These are phyloP conservation scores for Troides oblongomaculatus DNA, from an alignment of 2,888 invertebrate species.

Conservation along the genomic window DNA sequence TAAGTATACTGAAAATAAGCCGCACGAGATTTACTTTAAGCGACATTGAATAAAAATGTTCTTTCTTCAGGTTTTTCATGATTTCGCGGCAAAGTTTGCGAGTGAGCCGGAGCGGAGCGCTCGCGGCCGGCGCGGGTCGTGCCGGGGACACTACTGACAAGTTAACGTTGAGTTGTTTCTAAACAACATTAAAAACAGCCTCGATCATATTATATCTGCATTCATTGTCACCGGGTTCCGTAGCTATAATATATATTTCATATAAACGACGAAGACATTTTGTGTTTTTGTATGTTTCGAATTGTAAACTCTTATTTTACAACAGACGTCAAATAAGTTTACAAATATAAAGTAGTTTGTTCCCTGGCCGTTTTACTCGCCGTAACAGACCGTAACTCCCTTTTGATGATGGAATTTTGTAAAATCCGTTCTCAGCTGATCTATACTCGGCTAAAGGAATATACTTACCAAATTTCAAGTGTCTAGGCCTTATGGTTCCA, in stretches of 20 bases:
- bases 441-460: too few species aligned
- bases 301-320: too few species aligned
- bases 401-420: too few species aligned
- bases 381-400: too few species aligned
- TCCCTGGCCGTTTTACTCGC: too few species aligned
- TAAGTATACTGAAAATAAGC: slow-evolving; percentile 47
- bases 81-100: slow-evolving; percentile 5
- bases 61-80: slow-evolving; percentile 10
- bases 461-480: too few species aligned
- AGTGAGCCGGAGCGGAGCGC: neutral
- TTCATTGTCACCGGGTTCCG: slow-evolving; percentile 11
- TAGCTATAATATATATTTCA: neutral
- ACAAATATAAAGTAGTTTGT: too few species aligned
- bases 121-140: slow-evolving; percentile 11
- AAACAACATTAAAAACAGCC: slow-evolving; percentile 6
- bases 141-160: slow-evolving; percentile 21
- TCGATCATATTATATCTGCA: slow-evolving; percentile 9
- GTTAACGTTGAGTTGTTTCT: slow-evolving; percentile 5
- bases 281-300: too few species aligned
- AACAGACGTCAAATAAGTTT: too few species aligned
- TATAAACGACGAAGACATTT: neutral
- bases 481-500: too few species aligned
- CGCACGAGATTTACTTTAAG: slow-evolving; percentile 76
- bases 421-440: too few species aligned
- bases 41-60: slow-evolving; percentile 39